Percentiles rank a stretch among this genome's conserved stretches.
These are phyloP conservation scores for Nipponia nippon DNA, from an alignment of 2,113 vertebrate genomes.

Conservation along the genomic window DNA sequence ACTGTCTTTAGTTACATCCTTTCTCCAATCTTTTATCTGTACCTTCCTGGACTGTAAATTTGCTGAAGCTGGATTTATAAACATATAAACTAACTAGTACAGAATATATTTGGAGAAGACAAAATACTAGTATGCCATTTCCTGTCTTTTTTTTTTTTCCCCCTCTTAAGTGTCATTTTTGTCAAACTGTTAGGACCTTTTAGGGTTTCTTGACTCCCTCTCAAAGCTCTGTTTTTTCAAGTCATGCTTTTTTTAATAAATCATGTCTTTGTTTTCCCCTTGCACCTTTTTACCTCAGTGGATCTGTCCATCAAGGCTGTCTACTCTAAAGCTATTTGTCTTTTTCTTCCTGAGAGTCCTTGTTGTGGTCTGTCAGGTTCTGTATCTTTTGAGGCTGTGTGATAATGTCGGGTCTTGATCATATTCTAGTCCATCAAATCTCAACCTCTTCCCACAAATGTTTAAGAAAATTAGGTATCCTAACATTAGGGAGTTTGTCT, in stretches of 20 bases:
- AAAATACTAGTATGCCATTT: not conserved
- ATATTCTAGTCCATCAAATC: not conserved
- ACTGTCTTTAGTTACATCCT: not conserved
- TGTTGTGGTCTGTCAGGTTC: not conserved
- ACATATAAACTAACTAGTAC: not conserved
- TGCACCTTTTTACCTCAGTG: not conserved
- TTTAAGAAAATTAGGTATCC: not conserved
- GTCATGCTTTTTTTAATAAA: not conserved
- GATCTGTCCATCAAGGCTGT: not conserved
- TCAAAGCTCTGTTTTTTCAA: not conserved
- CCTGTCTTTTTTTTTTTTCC: not conserved
- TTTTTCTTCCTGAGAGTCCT: not conserved
- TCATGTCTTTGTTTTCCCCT: not conserved
- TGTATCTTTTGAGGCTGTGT: not conserved
- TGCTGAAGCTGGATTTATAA: not conserved
- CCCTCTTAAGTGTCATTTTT: not conserved
- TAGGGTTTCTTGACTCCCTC: not conserved
- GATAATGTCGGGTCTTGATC: not conserved
- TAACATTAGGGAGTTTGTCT: not conserved
- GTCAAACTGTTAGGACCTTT: not conserved
- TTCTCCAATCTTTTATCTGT: not conserved
- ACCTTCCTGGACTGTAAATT: not conserved
- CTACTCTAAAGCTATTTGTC: not conserved
- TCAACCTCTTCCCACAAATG: not conserved
- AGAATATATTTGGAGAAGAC: not conserved